Evolutionary conservation across 2,888 invertebrate species (phyloP).

Genomic region (Euplagia quadripunctaria): DNA sequence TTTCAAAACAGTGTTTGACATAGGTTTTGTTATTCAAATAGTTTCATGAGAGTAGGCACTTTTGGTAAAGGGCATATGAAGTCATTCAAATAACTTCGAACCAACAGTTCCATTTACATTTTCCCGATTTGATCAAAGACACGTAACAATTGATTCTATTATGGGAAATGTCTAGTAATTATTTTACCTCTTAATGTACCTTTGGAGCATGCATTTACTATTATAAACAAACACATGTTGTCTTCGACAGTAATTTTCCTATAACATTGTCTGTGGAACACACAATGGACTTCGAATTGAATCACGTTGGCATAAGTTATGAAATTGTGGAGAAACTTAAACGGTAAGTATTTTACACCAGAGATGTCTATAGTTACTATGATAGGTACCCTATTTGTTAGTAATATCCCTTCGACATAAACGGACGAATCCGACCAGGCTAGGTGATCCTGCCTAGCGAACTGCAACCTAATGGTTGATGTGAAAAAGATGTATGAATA

Average conservation of each 20-base stretch:
- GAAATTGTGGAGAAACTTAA: neutral
- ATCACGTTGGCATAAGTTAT: neutral
- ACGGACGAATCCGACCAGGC: no score
- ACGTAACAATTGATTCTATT: neutral
- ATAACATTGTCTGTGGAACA: neutral
- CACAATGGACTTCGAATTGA: neutral
- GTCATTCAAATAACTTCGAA: neutral
- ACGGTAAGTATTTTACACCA: no score
- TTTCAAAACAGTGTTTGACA: no score
- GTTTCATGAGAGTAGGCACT: no score
- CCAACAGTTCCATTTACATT: neutral
- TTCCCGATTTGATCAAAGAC: neutral
- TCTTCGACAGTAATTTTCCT: neutral
- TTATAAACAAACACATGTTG: conserved; percentile 8
- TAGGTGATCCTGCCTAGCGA: no score
- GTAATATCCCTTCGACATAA: no score
- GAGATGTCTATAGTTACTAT: neutral
- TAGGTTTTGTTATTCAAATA: no score
- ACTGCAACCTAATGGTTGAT: no score
- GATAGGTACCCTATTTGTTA: neutral
- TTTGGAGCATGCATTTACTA: neutral
- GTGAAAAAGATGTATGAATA: no score
- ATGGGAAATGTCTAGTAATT: neutral
- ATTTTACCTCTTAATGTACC: neutral
- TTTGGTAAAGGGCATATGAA: no score